Evolutionary conservation across 1,140 invertebrate genomes (phyloP).

Genomic region (Caligus rogercresseyi): DNA sequence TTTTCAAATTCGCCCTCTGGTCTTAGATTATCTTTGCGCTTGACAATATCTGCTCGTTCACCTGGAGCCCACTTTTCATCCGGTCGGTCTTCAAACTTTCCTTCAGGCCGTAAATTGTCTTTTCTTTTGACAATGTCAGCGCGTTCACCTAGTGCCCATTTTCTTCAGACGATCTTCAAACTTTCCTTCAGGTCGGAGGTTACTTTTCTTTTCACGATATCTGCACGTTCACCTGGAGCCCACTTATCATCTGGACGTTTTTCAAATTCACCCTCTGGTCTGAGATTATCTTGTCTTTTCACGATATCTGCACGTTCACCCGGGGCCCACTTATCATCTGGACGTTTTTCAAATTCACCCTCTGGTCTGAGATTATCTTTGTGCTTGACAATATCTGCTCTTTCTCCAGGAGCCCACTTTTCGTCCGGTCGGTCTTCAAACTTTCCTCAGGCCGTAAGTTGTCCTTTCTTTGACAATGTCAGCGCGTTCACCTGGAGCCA

Average conservation of each 20-base stretch:
- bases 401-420: too few relatives aligned
- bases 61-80: conserved; percentile 19
- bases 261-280: conserved; percentile 26
- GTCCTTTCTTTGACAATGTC: conserved; percentile 29
- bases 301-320: too few relatives aligned
- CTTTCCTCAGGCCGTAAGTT: conserved; percentile 33
- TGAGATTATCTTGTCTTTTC: conserved; percentile 27
- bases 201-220: conserved; percentile 34
- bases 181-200: conserved; percentile 26
- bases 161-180: conserved; percentile 21
- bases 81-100: conserved; percentile 22
- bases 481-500: conserved; percentile 27
- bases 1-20: conserved; percentile 25
- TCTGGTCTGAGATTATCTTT: too few relatives aligned
- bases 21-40: conserved; percentile 23
- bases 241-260: conserved; percentile 13
- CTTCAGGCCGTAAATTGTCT: conserved; percentile 26
- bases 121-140: conserved; percentile 22
- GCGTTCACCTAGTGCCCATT: conserved; percentile 19
- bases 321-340: too few relatives aligned
- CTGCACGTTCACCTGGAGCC: conserved; percentile 25
- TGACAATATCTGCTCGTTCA: conserved; percentile 21
- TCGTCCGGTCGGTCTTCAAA: too few relatives aligned
- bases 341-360: too few relatives aligned
- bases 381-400: conserved; percentile 22